Percentiles rank a stretch among this genome's conserved stretches.
Evolutionary conservation across 2,888 invertebrate species (phyloP).

Genomic region (Nomada hirtipes): DNA sequence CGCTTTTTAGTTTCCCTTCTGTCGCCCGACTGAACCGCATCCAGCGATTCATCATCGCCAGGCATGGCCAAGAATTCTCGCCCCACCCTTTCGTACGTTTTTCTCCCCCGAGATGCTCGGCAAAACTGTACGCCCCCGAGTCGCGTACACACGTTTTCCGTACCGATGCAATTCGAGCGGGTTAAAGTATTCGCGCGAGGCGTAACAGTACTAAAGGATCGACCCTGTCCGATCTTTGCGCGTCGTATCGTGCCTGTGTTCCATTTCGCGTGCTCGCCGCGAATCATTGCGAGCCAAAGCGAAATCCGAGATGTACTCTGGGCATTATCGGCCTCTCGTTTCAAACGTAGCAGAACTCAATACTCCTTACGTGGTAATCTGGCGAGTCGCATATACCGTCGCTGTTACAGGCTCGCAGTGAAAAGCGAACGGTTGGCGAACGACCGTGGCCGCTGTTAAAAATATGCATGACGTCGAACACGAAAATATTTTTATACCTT

Average conservation of each 20-base stretch:
- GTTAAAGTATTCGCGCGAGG: too few relatives aligned
- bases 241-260: not conserved
- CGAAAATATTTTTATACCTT: conserved; percentile 40
- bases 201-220: not conserved
- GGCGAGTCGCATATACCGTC: not conserved
- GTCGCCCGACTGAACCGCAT: conserved; percentile 46
- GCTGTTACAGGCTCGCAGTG: not conserved
- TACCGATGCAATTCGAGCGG: not conserved
- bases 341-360: conserved; percentile 27
- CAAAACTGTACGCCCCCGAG: conserved; percentile 17
- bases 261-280: conserved; percentile 26
- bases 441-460: conserved; percentile 31
- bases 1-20: conserved; percentile 22
- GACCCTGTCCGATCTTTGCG: not conserved
- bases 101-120: not conserved
- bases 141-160: not conserved
- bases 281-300: conserved; percentile 44
- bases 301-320: conserved; percentile 61
- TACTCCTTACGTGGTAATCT: conserved; percentile 29
- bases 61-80: conserved; percentile 33
- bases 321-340: conserved; percentile 50
- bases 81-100: not conserved
- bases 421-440: conserved; percentile 9
- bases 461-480: conserved; percentile 45
- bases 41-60: conserved; percentile 41